phyloP scores from a whole-genome alignment of 2,113 vertebrate genomes.

The Hypanus sabinus region DNA sequence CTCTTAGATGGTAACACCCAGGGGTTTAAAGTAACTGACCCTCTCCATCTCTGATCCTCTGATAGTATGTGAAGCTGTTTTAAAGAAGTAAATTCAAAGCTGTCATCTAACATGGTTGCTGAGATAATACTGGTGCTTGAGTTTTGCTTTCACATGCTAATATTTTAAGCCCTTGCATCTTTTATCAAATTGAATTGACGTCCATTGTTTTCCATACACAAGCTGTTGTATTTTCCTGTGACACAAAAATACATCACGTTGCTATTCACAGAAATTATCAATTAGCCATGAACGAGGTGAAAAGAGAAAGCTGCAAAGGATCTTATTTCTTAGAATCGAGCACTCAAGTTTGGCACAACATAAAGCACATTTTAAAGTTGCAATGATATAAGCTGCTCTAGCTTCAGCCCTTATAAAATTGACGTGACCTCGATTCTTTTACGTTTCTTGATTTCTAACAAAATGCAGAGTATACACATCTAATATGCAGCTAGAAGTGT shows the following conservation, averaged over 20 bases:
- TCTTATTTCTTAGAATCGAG: neutral
- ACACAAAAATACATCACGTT: neutral
- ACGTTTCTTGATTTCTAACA: neutral
- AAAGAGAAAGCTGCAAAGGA: constrained; percentile 2
- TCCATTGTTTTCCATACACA: neutral
- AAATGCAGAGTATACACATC: neutral
- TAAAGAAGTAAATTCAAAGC: neutral
- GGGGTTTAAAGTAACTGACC: too few species aligned
- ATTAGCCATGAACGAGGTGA: neutral
- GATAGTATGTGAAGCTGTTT: neutral
- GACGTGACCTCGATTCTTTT: neutral
- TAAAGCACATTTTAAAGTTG: neutral
- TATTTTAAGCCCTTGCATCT: neutral
- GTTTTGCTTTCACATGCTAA: constrained; percentile 3
- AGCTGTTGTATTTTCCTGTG: neutral
- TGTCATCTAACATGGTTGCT: neutral
- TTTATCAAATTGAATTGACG: neutral
- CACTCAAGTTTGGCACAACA: neutral
- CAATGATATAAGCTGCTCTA: neutral
- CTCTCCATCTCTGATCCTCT: too few species aligned
- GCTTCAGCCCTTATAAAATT: neutral
- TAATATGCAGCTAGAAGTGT: neutral
- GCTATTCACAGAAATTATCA: neutral
- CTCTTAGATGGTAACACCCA: too few species aligned
- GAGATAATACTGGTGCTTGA: constrained; percentile 3